Base-by-base conservation (phyloP, 2,888 invertebrate species). In the Lithodes maja region DNA sequence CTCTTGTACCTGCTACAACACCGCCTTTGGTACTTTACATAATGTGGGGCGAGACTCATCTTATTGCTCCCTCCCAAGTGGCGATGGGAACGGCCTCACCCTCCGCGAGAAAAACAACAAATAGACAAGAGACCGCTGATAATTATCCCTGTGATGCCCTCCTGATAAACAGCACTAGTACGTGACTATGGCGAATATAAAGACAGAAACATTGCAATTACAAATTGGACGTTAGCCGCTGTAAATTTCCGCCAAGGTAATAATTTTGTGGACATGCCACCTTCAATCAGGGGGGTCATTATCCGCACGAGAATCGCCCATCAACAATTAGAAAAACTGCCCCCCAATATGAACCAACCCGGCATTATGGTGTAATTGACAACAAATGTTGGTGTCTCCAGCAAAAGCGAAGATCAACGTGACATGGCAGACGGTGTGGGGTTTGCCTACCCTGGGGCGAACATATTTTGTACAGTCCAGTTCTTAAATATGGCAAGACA, bases 281-380 rank as follows among this genome's bases (percentile, higher is more conserved):
- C 81, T 74, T 81, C 81, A 75, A 86, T 86, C 86, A 86, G 75
- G 49, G 75, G 81, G 17, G 75, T 7, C 55, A 82, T 86, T 81
- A 82, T 68, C 82, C 81, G 75, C 81, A 82, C 86, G 86, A 75
- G 75, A 74, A 86, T 75, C 74, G 86, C 81, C 81, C 61, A 86
- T 81, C 86, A 86, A 55, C 75, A 86, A 82, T 86, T 82, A 82
- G 82, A 86, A 86, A 86, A 86, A 75, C 75, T 74, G 82, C 81
- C 71, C 71, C 74, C 71, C 81, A 75, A 86, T 81, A 79, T 81
- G 75, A n/a, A 1, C 54, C 75, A 77, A 74, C 81, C 86, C 71
- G 71, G 75, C 61, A 86, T 86, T 74, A 75, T 49, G 55, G 55
- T 55, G 77, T 71, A 86, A 86, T 81, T 86, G 81, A 53, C 53